phyloP scores from a whole-genome alignment of 2,888 invertebrate species.

The Prosapia bicincta region DNA sequence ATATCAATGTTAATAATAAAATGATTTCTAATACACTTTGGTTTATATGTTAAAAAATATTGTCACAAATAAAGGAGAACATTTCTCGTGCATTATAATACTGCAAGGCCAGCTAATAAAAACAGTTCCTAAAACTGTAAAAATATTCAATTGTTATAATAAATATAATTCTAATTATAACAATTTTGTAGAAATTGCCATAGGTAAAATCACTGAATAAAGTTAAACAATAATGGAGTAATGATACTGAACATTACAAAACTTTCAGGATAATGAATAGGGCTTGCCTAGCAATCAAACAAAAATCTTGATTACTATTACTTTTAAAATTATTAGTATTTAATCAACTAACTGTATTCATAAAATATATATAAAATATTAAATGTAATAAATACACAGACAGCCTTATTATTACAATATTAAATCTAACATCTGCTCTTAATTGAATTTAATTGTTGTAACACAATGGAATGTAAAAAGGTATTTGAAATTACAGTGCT shows the following conservation, averaged over 20 bases:
- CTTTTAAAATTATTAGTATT: background rate
- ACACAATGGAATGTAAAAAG: background rate
- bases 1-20: background rate
- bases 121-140: background rate
- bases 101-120: background rate
- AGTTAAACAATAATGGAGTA: background rate
- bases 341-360: background rate
- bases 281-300: background rate
- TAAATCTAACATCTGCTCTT: background rate
- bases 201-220: too few species aligned
- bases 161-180: too few species aligned
- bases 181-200: too few species aligned
- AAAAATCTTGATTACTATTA: too few species aligned
- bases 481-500: background rate
- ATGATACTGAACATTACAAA: too few species aligned
- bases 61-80: background rate
- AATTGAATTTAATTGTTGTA: background rate
- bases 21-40: background rate
- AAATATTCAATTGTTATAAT: too few species aligned
- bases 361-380: background rate
- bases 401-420: background rate
- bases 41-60: background rate
- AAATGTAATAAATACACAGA: background rate
- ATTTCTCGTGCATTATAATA: background rate
- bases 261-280: too few species aligned